A percentile compares a stretch with the other conserved stretches of the same genome.
phyloP scores from a whole-genome alignment of 1,140 invertebrate species.

The Bombus sibiricus region DNA sequence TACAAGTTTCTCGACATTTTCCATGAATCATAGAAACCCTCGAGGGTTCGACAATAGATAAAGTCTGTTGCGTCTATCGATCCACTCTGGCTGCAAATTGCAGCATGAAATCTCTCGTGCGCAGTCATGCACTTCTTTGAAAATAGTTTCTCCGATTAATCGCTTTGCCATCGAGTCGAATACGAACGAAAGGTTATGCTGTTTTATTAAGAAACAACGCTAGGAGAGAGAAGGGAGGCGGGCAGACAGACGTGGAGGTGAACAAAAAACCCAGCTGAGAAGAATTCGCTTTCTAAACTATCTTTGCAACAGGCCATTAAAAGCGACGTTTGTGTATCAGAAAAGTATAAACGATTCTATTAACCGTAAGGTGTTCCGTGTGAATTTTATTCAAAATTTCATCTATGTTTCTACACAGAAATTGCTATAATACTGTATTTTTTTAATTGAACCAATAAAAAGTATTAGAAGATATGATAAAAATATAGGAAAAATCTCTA shows the following conservation, averaged over 20 bases:
- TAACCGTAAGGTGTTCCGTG: background rate
- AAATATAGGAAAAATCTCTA: background rate
- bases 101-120: conserved; percentile 32
- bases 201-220: conserved; percentile 32
- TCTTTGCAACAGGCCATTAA: conserved; percentile 6
- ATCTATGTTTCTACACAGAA: background rate
- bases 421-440: background rate
- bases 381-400: background rate
- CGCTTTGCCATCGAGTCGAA: conserved; percentile 33
- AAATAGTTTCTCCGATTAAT: conserved; percentile 50
- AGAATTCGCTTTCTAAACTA: conserved; percentile 47
- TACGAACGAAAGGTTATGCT: conserved; percentile 32
- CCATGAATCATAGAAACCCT: conserved; percentile 11
- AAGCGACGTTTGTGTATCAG: background rate
- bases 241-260: background rate
- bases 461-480: background rate
- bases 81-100: conserved; percentile 28
- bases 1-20: background rate
- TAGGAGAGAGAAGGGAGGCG: background rate
- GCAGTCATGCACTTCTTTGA: conserved; percentile 46
- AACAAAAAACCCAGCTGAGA: conserved; percentile 18
- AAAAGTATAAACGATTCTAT: background rate
- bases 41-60: conserved; percentile 6
- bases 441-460: background rate
- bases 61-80: conserved; percentile 15